These are phyloP conservation scores for Aphrophora alni DNA, from an alignment of 2,888 invertebrate genomes.

Conservation along the genomic window DNA sequence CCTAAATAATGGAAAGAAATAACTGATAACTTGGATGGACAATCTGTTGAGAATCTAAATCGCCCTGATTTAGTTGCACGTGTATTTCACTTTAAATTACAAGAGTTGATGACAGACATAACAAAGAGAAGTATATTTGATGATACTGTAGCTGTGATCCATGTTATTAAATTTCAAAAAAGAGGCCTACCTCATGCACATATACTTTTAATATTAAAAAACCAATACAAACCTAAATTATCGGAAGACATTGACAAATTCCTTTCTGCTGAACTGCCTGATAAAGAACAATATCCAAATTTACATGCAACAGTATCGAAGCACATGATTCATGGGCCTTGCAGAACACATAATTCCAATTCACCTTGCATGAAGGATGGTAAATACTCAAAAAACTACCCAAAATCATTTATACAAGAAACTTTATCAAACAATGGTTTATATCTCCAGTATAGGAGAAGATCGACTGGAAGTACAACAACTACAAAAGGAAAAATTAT, in stretches of 20 bases:
- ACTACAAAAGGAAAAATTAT: background rate
- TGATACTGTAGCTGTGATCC: background rate
- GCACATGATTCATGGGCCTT: conserved; percentile 55
- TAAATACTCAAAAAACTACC: conserved; percentile 56
- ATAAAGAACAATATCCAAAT: conserved; percentile 19
- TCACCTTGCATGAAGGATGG: conserved; percentile 56
- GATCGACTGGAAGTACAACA: conserved; percentile 43
- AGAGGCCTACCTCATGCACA: too few species aligned
- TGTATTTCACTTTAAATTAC: too few species aligned
- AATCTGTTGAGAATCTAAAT: too few species aligned
- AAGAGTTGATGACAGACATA: too few species aligned
- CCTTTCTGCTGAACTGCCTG: conserved; percentile 27
- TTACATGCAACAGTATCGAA: conserved; percentile 16
- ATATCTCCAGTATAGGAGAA: conserved; percentile 55
- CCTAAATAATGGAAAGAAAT: too few species aligned
- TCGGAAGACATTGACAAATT: conserved; percentile 14
- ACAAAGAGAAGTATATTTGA: too few species aligned
- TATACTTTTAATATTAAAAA: conserved; percentile 11
- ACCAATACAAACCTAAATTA: conserved; percentile 19
- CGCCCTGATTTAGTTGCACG: too few species aligned
- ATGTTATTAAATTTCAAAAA: conserved; percentile 21
- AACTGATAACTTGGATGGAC: too few species aligned
- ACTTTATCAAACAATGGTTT: conserved; percentile 50
- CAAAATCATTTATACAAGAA: too few species aligned
- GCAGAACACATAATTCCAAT: conserved; percentile 52